Evolutionary conservation across 1,140 invertebrate species (phyloP).

Genomic region (Lineus longissimus): DNA sequence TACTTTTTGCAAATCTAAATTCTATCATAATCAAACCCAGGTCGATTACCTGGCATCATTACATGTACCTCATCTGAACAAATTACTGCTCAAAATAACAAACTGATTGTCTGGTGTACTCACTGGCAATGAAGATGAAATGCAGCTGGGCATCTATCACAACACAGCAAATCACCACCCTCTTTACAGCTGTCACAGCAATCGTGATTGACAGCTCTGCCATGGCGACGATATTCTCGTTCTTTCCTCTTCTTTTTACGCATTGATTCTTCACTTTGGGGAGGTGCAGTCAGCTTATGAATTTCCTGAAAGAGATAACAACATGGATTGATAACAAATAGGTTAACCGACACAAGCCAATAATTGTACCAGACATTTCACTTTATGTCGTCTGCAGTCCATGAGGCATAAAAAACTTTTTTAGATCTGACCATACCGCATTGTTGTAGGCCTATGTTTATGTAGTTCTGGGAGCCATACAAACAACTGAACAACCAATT

Average conservation of each 20-base stretch:
- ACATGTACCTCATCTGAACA: too few relatives aligned
- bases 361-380: not conserved
- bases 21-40: too few relatives aligned
- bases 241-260: constrained; percentile 60
- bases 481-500: too few relatives aligned
- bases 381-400: not conserved
- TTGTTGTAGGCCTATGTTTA: not conserved
- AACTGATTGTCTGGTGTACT: too few relatives aligned
- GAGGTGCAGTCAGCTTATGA: constrained; percentile 79
- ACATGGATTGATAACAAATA: not conserved
- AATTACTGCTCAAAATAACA: too few relatives aligned
- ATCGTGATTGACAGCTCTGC: constrained; percentile 88
- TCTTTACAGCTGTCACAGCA: constrained; percentile 80
- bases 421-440: not conserved
- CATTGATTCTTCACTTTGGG: constrained; percentile 65
- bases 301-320: constrained; percentile 67
- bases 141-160: constrained; percentile 88
- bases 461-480: not conserved
- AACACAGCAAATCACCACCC: constrained; percentile 92
- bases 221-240: constrained; percentile 76
- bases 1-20: too few relatives aligned
- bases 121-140: constrained; percentile 93
- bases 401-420: not conserved
- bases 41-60: too few relatives aligned
- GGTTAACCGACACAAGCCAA: not conserved